A percentile compares a stretch with the other conserved stretches of the same genome.
phyloP scores from a whole-genome alignment of 2,888 invertebrate species.

The Ethmia dodecea region DNA sequence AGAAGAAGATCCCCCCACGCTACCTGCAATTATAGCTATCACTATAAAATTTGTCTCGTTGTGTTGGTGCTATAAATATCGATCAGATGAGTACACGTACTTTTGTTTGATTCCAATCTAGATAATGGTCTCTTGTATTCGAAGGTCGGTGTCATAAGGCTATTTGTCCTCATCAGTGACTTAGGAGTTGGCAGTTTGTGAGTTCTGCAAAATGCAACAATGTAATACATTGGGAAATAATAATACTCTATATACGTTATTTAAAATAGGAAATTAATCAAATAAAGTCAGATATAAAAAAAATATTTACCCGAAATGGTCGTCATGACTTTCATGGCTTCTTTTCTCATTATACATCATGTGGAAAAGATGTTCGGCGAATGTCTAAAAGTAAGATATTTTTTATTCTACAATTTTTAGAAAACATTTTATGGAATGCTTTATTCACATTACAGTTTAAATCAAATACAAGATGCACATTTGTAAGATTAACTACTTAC shows the following conservation, averaged over 20 bases:
- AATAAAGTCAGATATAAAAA: neutral
- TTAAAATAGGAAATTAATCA: constrained; percentile 3
- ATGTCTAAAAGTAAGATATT: constrained; percentile 37
- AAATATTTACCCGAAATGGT: constrained; percentile 26
- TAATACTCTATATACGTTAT: constrained; percentile 25
- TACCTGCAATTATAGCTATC: constrained; percentile 63
- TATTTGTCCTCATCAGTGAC: constrained; percentile 93
- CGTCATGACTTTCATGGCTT: constrained; percentile 36
- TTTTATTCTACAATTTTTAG: neutral
- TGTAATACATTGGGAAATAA: no score
- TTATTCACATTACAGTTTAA: no score
- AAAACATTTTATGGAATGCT: neutral
- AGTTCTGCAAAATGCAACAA: constrained; percentile 63
- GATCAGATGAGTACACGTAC: constrained; percentile 46
- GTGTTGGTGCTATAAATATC: neutral
- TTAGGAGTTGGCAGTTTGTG: constrained; percentile 87
- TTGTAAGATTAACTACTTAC: no score
- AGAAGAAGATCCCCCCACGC: constrained; percentile 82
- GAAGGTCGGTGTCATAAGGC: constrained; percentile 61
- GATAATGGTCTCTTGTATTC: constrained; percentile 80
- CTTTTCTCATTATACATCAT: constrained; percentile 55
- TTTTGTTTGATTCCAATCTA: constrained; percentile 68
- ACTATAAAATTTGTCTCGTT: neutral
- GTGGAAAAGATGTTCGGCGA: constrained; percentile 57
- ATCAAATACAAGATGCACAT: no score